Base-by-base conservation (phyloP, 2,113 vertebrate genomes). In the Neogobius melanostomus region DNA sequence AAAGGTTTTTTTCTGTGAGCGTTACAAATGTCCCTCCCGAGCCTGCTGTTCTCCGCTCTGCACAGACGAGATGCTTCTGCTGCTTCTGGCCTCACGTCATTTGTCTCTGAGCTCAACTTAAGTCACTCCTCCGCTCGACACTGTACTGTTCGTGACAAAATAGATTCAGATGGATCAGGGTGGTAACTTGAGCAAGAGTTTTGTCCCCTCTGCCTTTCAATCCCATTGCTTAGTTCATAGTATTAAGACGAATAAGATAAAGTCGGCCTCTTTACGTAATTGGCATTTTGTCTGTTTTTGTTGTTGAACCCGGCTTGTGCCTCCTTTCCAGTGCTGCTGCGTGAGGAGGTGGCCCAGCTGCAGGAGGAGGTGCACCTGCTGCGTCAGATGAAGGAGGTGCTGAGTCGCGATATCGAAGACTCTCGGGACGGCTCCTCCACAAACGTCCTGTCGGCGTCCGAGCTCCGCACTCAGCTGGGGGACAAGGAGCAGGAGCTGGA, bases 281-380 rank as follows among this genome's bases (percentile, higher is more conserved):
- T 2, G 28, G 3, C 28, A 5, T 36, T 36, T 47, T 17, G 59
- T 71, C 59, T 61, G 71, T 47, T 61, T 14, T 61, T 61, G 74
- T 42, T 57, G 66, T 12, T 65, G 68, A 14, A 77, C 71, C 77
- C 65, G 61, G 53, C 42, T 57, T 54, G 48, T 72, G 57, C 45
- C 68, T 7, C 11, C 53, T n/a, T 59, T 8, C 21, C 43, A 98
- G 96, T 92, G 87, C 89, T 98, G 86, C 88, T 98, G 83, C 95
- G 94, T 79, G 96, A 98, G 82, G 97, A 99, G 87, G 96, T 98
- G 82, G 92, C 91, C 48, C 95, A 96, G 91, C 95, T 99, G 51
- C 96, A 98, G 86, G 96, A 98, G 81, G 96, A 99, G 91, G 95
- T 98, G 44, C 96, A 97, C 88, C 93, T 98, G 88, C 94, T 99